phyloP scores from a whole-genome alignment of 1,140 invertebrate species.

The Gonioctena quinquepunctata region DNA sequence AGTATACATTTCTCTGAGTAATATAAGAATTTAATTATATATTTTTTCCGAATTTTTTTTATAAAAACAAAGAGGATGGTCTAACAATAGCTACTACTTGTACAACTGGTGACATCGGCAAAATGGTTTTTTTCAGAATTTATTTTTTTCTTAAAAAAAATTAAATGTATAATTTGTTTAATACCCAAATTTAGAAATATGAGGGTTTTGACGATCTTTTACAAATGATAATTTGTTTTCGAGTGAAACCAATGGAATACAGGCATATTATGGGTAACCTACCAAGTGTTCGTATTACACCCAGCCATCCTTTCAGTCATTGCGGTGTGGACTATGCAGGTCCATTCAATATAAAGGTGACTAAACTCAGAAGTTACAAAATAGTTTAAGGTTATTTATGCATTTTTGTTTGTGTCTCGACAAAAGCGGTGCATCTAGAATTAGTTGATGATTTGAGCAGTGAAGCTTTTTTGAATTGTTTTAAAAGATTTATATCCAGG shows the following conservation, averaged over 20 bases:
- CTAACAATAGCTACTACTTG: too few relatives aligned
- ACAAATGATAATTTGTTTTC: conserved; percentile 18
- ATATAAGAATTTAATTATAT: too few relatives aligned
- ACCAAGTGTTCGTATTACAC: conserved; percentile 13
- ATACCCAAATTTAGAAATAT: conserved; percentile 32
- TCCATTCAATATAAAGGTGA: conserved; percentile 39
- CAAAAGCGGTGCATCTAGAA: conserved; percentile 31
- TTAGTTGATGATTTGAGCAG: conserved; percentile 14
- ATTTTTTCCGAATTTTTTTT: too few relatives aligned
- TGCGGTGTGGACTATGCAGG: conserved; percentile 56
- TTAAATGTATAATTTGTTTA: conserved; percentile 40
- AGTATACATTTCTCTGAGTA: too few relatives aligned
- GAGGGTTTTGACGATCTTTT: conserved; percentile 37
- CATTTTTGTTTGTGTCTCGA: conserved; percentile 28
- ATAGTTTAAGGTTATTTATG: conserved; percentile 35
- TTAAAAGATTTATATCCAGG: conserved; percentile 43
- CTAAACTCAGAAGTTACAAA: conserved; percentile 20
- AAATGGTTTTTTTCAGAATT: conserved; percentile 31
- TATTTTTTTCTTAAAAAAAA: conserved; percentile 23
- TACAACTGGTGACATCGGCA: conserved; percentile 28
- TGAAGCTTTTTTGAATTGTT: conserved; percentile 36
- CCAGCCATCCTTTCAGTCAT: conserved; percentile 43
- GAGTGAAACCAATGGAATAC: neutral
- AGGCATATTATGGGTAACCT: conserved; percentile 48
- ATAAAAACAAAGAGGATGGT: too few relatives aligned